Conservation (phyloP, 2,797 vertebrate genomes). For the Emys orbicularis region DNA sequence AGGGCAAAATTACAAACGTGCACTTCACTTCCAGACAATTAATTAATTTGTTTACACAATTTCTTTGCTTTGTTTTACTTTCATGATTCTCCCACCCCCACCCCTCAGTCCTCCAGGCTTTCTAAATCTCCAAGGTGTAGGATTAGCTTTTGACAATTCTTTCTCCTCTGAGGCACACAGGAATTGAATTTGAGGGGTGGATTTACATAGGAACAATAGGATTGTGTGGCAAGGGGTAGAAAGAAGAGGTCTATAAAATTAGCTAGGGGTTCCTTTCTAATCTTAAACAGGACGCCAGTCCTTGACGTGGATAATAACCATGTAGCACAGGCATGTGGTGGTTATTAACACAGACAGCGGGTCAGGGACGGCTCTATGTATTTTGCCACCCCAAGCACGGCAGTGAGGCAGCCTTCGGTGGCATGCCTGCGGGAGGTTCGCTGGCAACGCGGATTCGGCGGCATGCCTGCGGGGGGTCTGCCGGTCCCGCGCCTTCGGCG, state of each 20-base stretch:
- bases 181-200: slow-evolving; percentile 31
- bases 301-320: neutral
- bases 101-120: slow-evolving; percentile 56
- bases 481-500: too few relatives aligned
- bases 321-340: neutral
- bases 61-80: slow-evolving; percentile 80
- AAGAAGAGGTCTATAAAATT: slow-evolving; percentile 1
- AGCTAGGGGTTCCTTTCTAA: neutral
- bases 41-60: slow-evolving; percentile 85
- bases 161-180: slow-evolving; percentile 12
- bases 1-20: slow-evolving; percentile 81
- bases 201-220: slow-evolving; percentile 13
- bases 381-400: too few relatives aligned
- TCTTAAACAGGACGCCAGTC: neutral
- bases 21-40: slow-evolving; percentile 83
- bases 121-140: slow-evolving; percentile 59
- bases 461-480: too few relatives aligned
- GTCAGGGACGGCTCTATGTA: too few relatives aligned
- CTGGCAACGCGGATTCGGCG: too few relatives aligned
- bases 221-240: neutral
- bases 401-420: too few relatives aligned
- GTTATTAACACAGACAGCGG: neutral
- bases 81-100: slow-evolving; percentile 42
- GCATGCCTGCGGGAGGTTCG: too few relatives aligned
- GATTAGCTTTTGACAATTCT: slow-evolving; percentile 67